phyloP scores from a whole-genome alignment of 1,140 invertebrate species.

The Diorhabda elongata region DNA sequence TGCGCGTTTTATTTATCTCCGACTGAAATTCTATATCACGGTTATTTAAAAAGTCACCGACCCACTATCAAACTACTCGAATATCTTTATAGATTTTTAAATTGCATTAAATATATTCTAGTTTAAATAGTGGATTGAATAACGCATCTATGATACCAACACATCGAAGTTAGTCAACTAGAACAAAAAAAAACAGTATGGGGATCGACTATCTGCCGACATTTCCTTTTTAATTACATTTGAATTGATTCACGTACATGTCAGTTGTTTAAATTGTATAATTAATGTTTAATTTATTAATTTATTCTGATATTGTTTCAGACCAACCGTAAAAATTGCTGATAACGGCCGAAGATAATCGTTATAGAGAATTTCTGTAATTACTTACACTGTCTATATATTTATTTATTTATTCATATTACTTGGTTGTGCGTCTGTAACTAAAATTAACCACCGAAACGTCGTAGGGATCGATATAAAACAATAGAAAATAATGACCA shows the following conservation, averaged over 20 bases:
- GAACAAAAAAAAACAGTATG: not conserved
- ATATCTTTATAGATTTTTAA: not conserved
- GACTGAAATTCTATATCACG: not conserved
- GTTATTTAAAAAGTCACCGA: not conserved
- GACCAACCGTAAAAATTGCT: constrained; percentile 40
- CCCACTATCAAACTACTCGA: not conserved
- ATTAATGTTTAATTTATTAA: constrained; percentile 44
- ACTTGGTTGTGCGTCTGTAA: constrained; percentile 12
- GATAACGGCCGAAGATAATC: constrained; percentile 38
- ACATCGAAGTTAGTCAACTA: not conserved
- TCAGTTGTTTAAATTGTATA: constrained; percentile 37
- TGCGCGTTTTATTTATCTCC: not conserved
- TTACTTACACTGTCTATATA: constrained; percentile 32
- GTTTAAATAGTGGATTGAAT: not conserved
- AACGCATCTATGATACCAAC: not conserved
- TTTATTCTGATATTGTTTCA: constrained; percentile 42
- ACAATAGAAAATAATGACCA: too few relatives aligned
- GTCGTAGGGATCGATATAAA: not conserved
- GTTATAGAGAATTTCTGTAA: constrained; percentile 38
- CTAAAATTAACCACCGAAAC: constrained; percentile 15
- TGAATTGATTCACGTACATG: constrained; percentile 38
- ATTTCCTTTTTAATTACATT: constrained; percentile 16
- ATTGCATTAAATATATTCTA: not conserved
- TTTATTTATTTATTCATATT: constrained; percentile 12
- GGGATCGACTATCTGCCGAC: constrained; percentile 7